These are phyloP conservation scores for Scolopax mira DNA, from an alignment of 2,113 vertebrate genomes.

Conservation along the genomic window DNA sequence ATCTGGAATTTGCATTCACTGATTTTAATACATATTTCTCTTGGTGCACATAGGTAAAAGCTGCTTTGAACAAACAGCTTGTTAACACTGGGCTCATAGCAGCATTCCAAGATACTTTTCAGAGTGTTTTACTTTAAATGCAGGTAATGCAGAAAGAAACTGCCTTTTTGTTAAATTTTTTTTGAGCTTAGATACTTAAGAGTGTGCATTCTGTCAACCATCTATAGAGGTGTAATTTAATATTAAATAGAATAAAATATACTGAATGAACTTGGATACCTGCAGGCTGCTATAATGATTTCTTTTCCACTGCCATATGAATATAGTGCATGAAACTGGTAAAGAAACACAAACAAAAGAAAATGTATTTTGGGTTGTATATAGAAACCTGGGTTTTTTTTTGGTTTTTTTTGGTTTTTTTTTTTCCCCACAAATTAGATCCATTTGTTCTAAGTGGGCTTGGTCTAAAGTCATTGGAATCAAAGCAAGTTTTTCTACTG, in stretches of 20 bases:
- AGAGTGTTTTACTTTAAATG: background rate
- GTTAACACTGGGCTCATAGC: background rate
- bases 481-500: background rate
- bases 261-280: background rate
- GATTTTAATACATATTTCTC: background rate
- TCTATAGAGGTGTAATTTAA: background rate
- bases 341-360: background rate
- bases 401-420: no score
- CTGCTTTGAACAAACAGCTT: constrained; percentile 18
- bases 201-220: background rate
- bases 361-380: background rate
- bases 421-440: background rate
- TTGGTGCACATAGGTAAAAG: background rate
- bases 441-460: background rate
- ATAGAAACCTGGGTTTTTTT: background rate
- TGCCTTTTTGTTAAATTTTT: background rate
- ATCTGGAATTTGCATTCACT: background rate
- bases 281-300: background rate
- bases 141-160: background rate
- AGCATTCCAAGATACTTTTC: background rate
- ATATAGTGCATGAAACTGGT: background rate
- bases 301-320: background rate
- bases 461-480: background rate
- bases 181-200: background rate
- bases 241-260: background rate